Evolutionary conservation across 2,888 invertebrate species (phyloP).

Genomic region (Mayetiola destructor): DNA sequence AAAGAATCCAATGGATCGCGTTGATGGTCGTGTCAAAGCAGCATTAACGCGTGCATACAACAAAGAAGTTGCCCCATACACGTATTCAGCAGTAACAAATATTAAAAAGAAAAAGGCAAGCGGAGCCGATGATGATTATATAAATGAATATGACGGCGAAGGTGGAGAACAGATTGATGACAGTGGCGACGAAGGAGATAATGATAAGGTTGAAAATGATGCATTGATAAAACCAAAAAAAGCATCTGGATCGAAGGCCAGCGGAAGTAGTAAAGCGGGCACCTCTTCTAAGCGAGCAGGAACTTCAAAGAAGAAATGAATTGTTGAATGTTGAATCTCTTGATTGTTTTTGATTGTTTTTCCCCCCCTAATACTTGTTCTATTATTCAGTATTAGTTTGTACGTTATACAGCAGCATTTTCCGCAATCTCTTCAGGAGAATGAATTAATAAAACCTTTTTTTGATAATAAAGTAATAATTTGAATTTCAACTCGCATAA

Average conservation of each 20-base stretch:
- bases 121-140: slow-evolving; percentile 27
- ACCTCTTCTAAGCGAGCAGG: neutral
- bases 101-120: slow-evolving; percentile 46
- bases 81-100: slow-evolving; percentile 53
- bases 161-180: slow-evolving; percentile 25
- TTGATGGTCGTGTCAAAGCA: slow-evolving; percentile 77
- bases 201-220: slow-evolving; percentile 52
- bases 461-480: no score
- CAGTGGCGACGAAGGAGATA: slow-evolving; percentile 35
- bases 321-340: no score
- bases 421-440: no score
- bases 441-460: no score
- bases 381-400: no score
- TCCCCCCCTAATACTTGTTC: no score
- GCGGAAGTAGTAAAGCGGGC: neutral
- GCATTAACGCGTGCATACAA: slow-evolving; percentile 89
- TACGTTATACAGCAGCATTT: no score
- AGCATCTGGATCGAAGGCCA: neutral
- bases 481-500: no score
- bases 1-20: slow-evolving; percentile 56
- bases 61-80: slow-evolving; percentile 61
- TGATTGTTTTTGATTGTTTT: no score
- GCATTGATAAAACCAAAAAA: slow-evolving; percentile 51
- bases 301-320: slow-evolving; percentile 9
- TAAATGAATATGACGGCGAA: slow-evolving; percentile 26